These are phyloP conservation scores for Papilio protenor DNA, from an alignment of 2,888 invertebrate genomes.

Conservation along the genomic window DNA sequence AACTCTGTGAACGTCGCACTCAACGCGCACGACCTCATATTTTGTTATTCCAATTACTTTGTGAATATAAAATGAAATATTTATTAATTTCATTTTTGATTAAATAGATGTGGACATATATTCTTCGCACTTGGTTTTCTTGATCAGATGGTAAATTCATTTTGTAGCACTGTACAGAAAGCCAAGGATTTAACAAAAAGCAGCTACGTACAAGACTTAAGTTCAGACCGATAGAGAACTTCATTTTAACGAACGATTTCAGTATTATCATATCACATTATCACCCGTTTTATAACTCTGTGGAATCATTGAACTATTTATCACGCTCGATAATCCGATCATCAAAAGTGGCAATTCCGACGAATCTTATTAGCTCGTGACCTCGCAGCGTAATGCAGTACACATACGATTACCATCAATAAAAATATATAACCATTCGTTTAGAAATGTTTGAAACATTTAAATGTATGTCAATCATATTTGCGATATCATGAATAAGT, in stretches of 20 bases:
- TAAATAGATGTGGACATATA: neutral
- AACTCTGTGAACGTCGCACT: conserved; percentile 11
- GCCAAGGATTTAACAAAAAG: neutral
- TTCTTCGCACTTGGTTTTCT: neutral
- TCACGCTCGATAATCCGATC: conserved; percentile 2
- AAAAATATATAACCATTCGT: neutral
- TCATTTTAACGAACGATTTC: neutral
- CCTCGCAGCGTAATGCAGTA: neutral
- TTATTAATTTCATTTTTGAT: neutral
- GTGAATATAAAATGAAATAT: neutral
- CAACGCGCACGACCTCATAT: neutral
- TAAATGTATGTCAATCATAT: neutral
- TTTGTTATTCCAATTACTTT: conserved; percentile 15
- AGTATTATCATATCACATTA: neutral
- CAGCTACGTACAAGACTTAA: neutral
- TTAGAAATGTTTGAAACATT: neutral
- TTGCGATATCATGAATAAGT: neutral
- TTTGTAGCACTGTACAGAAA: neutral
- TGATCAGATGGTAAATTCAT: neutral
- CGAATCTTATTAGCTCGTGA: conserved; percentile 7
- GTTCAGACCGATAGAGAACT: neutral
- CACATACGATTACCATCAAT: neutral
- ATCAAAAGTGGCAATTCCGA: conserved; percentile 5
- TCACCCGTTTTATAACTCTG: neutral
- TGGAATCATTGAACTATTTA: neutral